Evolutionary conservation across 1,140 invertebrate genomes (phyloP), one percentile per base, ranked within the genome.

Genomic region (Bradynema listronoti): DNA sequence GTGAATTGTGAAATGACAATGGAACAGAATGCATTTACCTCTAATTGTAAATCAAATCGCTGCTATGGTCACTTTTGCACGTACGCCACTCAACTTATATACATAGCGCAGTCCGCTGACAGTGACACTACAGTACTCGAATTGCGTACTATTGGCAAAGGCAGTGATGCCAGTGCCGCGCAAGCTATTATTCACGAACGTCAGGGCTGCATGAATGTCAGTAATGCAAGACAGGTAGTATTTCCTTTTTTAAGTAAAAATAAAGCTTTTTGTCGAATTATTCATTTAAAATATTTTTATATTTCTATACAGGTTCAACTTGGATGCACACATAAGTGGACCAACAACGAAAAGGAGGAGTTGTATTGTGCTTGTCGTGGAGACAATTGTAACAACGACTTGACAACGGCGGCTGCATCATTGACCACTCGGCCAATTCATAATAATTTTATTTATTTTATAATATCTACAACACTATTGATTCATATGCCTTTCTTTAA

Each of bases 251-350:
- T 11, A 11, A 39, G 36, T 39, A 39, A 39, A 11, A 39, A 19
- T 11, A 39, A 19, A 11, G 36, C 36, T 39, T 39, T 19, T 39
- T 39, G 11, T 39, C 36, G 11, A 11, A 11, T 19, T 39, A 39
- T 39, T 11, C 11, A 19, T 39, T 19, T 11, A 19, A 39, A 19
- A n/a, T n/a, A n/a, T n/a, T n/a, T n/a, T n/a, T n/a, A n/a, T n/a
- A n/a, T n/a, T n/a, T n/a, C n/a, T n/a, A n/a, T n/a, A n/a, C 49
- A 73, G 41, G 61, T 76, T 24, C 66, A 65, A 59, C 14, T 77
- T 9, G 73, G 73, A 11, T 76, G 73, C 47, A 52, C 63, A 4
- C 69, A 72, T n/a, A 74, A 75, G 56, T 76, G 73, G 73, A 75
- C 70, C 39, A 53, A 69, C 47, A 67, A 72, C 27, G 66, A 72